Evolutionary conservation across 2,888 invertebrate species (phyloP).

Genomic region (Tenodera sinensis): DNA sequence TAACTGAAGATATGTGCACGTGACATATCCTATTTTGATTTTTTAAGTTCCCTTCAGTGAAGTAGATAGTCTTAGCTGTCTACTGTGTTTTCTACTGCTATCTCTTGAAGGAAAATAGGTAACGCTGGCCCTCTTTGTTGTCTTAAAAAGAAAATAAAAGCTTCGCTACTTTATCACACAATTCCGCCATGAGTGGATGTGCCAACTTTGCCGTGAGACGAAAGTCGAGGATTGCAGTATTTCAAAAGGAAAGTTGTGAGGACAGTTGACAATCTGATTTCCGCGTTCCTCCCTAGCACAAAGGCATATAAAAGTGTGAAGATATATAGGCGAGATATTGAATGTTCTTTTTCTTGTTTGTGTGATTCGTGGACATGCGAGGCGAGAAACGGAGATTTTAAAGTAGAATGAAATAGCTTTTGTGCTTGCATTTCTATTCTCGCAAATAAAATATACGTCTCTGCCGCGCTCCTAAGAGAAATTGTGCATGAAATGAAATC

Average conservation of each 20-base stretch:
- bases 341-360: not conserved
- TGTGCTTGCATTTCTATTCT: not conserved
- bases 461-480: not conserved
- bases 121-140: not conserved
- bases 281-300: not conserved
- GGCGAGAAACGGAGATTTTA: not conserved
- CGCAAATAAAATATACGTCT: not conserved
- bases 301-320: not conserved
- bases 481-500: not conserved
- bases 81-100: too few species aligned
- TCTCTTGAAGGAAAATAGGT: not conserved
- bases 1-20: too few species aligned
- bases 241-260: not conserved
- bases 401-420: not conserved
- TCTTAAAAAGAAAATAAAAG: not conserved
- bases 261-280: not conserved
- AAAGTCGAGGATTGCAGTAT: not conserved
- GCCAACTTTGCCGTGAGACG: not conserved
- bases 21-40: too few species aligned
- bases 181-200: not conserved
- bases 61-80: too few species aligned
- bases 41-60: too few species aligned
- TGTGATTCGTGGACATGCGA: not conserved
- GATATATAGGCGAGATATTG: not conserved
- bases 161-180: not conserved